Evolutionary conservation across 2,888 invertebrate genomes (phyloP), one percentile per base, ranked within the genome.

Genomic region (Cephus sareptanus): DNA sequence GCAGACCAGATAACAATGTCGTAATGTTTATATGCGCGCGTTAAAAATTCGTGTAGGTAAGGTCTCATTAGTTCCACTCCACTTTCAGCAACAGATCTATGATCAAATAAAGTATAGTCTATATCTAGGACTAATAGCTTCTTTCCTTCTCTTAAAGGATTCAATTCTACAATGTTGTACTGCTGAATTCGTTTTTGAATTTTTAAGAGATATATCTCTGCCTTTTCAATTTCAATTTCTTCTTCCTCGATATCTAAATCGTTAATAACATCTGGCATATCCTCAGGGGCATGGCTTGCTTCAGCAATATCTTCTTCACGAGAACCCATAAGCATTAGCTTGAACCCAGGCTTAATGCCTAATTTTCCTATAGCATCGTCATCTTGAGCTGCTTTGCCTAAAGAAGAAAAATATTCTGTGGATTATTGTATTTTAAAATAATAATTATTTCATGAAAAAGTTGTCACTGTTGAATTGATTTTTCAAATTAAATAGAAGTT

Each of bases 1-100:
- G 99, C 99, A 4, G 99, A 99, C 99, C 99, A 99, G 84, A 99
- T 98, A 0, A 97, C 98, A 84, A 99, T 98, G 88, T 99, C 99
- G 87, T 98, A 99, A 92, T 98, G 93, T 89, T 95, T 94, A 88
- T 98, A 98, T 0, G 97, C 97, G 1, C 95, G 93, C 1, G 96
- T 95, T 0, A 99, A 93, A 92, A 99, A 99, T 91, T 99, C 98
- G 90, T 99, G 99, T 40, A 99, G 94, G 91, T 95, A 98, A 0
- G 99, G 99, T 80, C 99, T 93, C 98, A 98, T 99, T 76, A 99
- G 92, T 91, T 99, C 98, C 31, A 94, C 94, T 0, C 96, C 96
- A 82, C 95, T 95, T 91, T 98, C 98, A 0, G 98, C 99, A 0
- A 96, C 94, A 40, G 98, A 98, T 91, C 96, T 95, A 90, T 99